phyloP scores from a whole-genome alignment of 2,113 vertebrate genomes.

The Carassius gibelio region DNA sequence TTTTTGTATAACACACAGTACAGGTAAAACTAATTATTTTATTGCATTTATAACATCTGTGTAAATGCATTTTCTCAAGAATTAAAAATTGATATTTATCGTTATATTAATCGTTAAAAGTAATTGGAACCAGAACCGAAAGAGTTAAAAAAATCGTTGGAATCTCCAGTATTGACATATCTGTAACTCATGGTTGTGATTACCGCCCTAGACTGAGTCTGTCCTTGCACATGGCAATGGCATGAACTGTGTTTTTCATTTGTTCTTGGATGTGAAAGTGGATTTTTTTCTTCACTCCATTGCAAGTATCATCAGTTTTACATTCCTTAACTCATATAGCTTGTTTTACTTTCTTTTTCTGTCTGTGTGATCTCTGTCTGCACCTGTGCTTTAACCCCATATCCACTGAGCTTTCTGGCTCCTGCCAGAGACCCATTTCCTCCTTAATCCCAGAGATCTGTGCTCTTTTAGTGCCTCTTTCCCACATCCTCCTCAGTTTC shows the following conservation, averaged over 20 bases:
- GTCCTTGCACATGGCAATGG: not conserved
- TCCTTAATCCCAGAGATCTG: slow-evolving; percentile 52
- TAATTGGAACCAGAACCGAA: not conserved
- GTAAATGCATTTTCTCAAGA: not conserved
- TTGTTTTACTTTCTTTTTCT: not conserved
- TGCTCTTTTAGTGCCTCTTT: slow-evolving; percentile 34
- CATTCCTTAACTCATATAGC: not conserved
- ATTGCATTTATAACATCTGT: not conserved
- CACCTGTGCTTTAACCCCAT: not conserved
- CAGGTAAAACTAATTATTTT: not conserved
- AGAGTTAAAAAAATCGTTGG: not conserved
- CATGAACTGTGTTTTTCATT: not conserved
- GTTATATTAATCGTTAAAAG: not conserved
- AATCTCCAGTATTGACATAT: not conserved
- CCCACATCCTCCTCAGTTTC: slow-evolving; percentile 23
- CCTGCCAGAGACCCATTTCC: slow-evolving; percentile 42
- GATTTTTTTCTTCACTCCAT: not conserved
- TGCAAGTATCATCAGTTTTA: not conserved
- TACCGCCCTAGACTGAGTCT: not conserved
- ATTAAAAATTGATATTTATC: not conserved
- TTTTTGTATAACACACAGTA: not conserved
- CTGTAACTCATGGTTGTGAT: slow-evolving; percentile 4
- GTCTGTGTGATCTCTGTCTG: not conserved
- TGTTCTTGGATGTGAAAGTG: not conserved
- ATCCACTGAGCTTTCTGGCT: slow-evolving; percentile 34